These are phyloP conservation scores for Holothuria scabra DNA, from an alignment of 53 echinoderm and acorn worm genomes.

Conservation along the genomic window DNA sequence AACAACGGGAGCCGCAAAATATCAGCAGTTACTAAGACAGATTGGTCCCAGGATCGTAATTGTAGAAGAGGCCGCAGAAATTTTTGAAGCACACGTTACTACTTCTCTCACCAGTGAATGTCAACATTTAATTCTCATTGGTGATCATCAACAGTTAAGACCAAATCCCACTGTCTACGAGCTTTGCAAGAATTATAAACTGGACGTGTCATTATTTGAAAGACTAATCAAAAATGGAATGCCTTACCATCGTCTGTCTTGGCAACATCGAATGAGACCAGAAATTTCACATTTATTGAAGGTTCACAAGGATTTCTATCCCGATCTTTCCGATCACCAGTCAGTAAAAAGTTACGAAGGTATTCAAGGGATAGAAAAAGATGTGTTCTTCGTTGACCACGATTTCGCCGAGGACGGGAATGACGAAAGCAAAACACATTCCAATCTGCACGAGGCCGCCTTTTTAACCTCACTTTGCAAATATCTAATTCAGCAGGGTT, in stretches of 20 bases:
- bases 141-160: conserved; percentile 83
- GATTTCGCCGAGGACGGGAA: conserved; percentile 53
- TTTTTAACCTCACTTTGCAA: conserved; percentile 70
- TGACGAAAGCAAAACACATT: conserved; percentile 74
- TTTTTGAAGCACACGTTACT: conserved; percentile 82
- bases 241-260: conserved; percentile 54
- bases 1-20: conserved; percentile 89
- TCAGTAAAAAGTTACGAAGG: conserved; percentile 53
- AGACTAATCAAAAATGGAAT: conserved; percentile 80
- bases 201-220: conserved; percentile 84
- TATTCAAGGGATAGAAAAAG: conserved; percentile 55
- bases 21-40: conserved; percentile 59
- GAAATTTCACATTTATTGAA: conserved; percentile 71
- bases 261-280: conserved; percentile 83
- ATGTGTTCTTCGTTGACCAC: conserved; percentile 81
- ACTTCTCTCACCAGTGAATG: conserved; percentile 68
- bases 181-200: conserved; percentile 70
- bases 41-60: conserved; percentile 72
- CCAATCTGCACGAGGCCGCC: conserved; percentile 80
- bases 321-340: conserved; percentile 63
- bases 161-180: conserved; percentile 87
- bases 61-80: conserved; percentile 91
- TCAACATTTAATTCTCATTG: conserved; percentile 82
- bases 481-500: conserved; percentile 82
- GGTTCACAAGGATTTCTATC: conserved; percentile 66